phyloP scores from a whole-genome alignment of 2,113 vertebrate species.

The Ahaetulla prasina region DNA sequence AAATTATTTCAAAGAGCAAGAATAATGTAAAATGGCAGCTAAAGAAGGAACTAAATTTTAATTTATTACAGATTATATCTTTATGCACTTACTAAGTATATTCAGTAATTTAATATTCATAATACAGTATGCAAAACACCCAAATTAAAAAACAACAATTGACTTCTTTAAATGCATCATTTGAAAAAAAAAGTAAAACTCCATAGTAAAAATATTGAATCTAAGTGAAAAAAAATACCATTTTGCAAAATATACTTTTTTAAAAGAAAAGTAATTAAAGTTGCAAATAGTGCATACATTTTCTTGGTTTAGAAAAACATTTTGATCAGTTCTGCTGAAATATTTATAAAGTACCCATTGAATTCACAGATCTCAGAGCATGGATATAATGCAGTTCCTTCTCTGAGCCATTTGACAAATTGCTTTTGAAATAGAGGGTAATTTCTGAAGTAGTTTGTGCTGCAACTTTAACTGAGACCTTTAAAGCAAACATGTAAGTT shows the following conservation, averaged over 20 bases:
- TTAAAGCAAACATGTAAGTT: background rate
- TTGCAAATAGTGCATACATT: constrained; percentile 11
- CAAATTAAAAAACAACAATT: constrained; percentile 57
- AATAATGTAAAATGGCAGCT: constrained; percentile 11
- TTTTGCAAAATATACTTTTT: constrained; percentile 39
- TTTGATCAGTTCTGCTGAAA: background rate
- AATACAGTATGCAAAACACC: constrained; percentile 25
- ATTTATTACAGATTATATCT: constrained; percentile 46
- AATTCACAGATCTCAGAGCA: background rate
- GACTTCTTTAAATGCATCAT: constrained; percentile 55
- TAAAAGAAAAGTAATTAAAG: background rate
- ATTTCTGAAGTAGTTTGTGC: background rate
- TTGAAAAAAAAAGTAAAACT: constrained; percentile 55
- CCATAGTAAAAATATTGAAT: constrained; percentile 44
- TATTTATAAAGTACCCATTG: background rate
- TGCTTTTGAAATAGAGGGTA: background rate
- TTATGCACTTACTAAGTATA: constrained; percentile 41
- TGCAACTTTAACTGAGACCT: background rate
- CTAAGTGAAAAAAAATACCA: constrained; percentile 47
- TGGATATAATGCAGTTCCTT: background rate
- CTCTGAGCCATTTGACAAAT: background rate
- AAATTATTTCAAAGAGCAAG: constrained; percentile 33
- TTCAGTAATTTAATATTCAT: constrained; percentile 35
- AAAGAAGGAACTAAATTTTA: constrained; percentile 47
- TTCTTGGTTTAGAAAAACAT: background rate